Evolutionary conservation across 2,888 invertebrate genomes (phyloP), one percentile per base, ranked within the genome.

Genomic region (Sphaerophoria taeniata): DNA sequence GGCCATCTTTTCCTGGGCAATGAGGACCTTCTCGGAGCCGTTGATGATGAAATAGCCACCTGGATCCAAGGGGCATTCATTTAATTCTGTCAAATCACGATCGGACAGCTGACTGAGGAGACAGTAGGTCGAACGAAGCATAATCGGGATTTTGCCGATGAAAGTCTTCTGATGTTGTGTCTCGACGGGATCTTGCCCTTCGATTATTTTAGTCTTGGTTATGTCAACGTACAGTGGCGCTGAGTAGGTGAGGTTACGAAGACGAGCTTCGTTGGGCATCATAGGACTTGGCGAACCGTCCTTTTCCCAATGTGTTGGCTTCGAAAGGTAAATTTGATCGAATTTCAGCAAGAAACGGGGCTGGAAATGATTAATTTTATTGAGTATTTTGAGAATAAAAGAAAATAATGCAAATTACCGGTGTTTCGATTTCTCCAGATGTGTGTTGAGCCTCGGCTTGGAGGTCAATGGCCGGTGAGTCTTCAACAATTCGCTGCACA

Each of bases 291-390:
- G 99, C 0, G 99, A 98, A 90, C 99, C 99, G 94, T 99, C 99
- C 93, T 99, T 99, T 92, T 99, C 99, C 99, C 99, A 99, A 94
- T 99, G 99, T 6, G 99, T 99, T 2, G 99, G 99, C 92, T 99
- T 99, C 0, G 99, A 99, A 58, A 99, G 92, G 91, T 99, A 99
- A 91, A 99, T 99, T 93, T 99, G 99, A 92, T 99, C 99, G 92
- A 99, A 99, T 93, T 99, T 99, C 6, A 99, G 92, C 49, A 97
- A 93, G 93, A 98, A 99, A 84, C 96, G 95, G 0, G 98, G 96
- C 93, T 95, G 90, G 1, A 24, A 24, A 24, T 43, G 12, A 9
- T 6, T 43, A 43, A 43, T 43, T 12, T 1, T 39, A 39, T n/a
- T n/a, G n/a, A 39, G 39, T 9, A 39, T 39, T 9, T 43, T 9